Percentiles rank a stretch among this genome's conserved stretches.
These are phyloP conservation scores for Ardeotis arabs DNA, from an alignment of 2,113 vertebrate species.

Conservation along the genomic window DNA sequence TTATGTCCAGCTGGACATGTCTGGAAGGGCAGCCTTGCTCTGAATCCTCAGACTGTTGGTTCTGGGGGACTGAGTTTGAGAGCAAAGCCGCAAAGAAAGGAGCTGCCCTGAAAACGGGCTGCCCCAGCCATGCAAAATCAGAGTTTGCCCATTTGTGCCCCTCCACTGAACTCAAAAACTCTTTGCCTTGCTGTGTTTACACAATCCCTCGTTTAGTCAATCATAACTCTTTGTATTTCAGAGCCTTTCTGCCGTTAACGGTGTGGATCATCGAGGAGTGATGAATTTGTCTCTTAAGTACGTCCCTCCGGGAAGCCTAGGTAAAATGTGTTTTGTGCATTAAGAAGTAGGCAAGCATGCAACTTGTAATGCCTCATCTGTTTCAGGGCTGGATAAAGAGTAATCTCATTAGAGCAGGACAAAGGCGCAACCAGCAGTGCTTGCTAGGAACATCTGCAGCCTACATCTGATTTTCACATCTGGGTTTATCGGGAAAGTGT, in stretches of 20 bases:
- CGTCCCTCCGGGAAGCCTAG: slow-evolving; percentile 70
- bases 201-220: not conserved
- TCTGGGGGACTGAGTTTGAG: not conserved
- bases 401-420: not conserved
- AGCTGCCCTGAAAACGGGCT: not conserved
- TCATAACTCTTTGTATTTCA: slow-evolving; percentile 33
- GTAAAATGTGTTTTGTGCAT: slow-evolving; percentile 26
- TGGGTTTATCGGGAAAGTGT: not conserved
- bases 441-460: not conserved
- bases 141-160: not conserved
- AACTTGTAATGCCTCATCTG: not conserved
- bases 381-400: not conserved
- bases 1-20: not conserved
- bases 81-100: not conserved
- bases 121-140: not conserved
- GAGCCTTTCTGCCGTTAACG: slow-evolving; percentile 70
- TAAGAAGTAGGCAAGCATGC: not conserved
- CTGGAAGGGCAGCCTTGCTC: not conserved
- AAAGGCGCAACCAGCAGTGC: not conserved
- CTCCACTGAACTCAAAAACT: not conserved
- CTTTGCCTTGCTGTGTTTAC: not conserved
- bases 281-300: slow-evolving; percentile 77
- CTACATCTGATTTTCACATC: not conserved
- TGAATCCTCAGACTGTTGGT: not conserved
- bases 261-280: slow-evolving; percentile 71